Evolutionary conservation across 2,797 vertebrate genomes (phyloP), one percentile per base, ranked within the genome.

Genomic region (Cichlasoma orientale): DNA sequence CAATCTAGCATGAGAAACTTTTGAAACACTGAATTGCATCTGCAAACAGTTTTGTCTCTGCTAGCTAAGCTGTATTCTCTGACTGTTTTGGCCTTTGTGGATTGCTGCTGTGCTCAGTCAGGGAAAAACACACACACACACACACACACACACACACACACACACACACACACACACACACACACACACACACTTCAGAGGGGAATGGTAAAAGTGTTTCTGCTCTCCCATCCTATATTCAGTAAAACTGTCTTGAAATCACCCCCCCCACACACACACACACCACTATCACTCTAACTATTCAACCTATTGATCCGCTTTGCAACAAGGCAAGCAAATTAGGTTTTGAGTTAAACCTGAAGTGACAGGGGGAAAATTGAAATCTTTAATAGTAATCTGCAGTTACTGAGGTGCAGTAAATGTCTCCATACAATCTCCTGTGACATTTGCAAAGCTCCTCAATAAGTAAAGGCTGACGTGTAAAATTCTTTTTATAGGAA

Each of bases 291-390:
- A 38, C 19, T 72, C 76, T 74, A 83, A 73, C 78, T 27, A 29
- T 38, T 92, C 86, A 81, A 83, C 90, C 75, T 90, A 94, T 95
- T 72, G 92, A 93, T 94, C 88, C 44, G 41, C 68, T 79, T 88
- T 88, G 79, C 90, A 90, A 92, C 87, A 27, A 86, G 70, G 82
- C 61, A 83, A 89, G 87, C 83, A 90, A 94, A 94, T 94, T 91
- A 92, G 83, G 90, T 86, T 94, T 92, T 93, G 92, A 94, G 87
- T 93, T 91, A 78, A 94, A 94, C 78, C 90, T 76, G 74, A 92
- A 91, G 89, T 90, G 92, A 92, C 91, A 90, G 89, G 68, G 71
- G 80, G 84, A 89, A 93, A 91, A 91, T 91, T 87, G 79, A 92
- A 92, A 91, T 88, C 84, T 89, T 92, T 91, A 93, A 92, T 80